These are phyloP conservation scores for Chunga burmeisteri DNA, from an alignment of 2,113 vertebrate genomes.

Conservation along the genomic window DNA sequence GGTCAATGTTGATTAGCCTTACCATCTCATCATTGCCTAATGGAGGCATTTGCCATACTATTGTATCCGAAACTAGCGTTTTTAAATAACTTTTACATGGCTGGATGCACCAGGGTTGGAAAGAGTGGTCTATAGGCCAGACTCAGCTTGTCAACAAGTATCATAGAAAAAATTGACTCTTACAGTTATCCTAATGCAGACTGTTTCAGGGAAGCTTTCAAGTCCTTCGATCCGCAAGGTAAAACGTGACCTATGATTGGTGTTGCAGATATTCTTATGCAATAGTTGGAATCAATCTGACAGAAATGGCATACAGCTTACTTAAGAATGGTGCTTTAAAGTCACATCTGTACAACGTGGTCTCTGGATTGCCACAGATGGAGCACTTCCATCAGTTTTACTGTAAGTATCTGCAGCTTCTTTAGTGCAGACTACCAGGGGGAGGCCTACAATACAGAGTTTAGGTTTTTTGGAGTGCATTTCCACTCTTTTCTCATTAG, in stretches of 20 bases:
- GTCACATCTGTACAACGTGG: conserved; percentile 88
- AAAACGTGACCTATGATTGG: background rate
- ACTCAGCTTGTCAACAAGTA: background rate
- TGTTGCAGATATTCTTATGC: conserved; percentile 92
- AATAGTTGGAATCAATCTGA: conserved; percentile 98
- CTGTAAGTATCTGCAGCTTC: conserved; percentile 80
- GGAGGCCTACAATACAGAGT: rapidly evolving
- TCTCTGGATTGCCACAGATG: conserved; percentile 80
- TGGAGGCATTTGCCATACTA: background rate
- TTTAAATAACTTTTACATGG: background rate
- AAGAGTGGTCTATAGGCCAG: background rate
- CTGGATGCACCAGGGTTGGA: background rate
- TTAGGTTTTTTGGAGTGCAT: background rate
- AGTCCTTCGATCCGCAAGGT: rapidly evolving
- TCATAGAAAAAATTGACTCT: background rate
- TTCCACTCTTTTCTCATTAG: background rate
- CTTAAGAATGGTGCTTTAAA: conserved; percentile 89
- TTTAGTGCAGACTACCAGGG: background rate
- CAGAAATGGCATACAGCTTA: conserved; percentile 97
- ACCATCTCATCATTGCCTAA: background rate
- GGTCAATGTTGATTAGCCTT: background rate
- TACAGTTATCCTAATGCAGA: background rate
- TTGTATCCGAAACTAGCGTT: background rate
- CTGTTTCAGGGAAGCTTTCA: background rate
- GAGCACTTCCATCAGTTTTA: conserved; percentile 93